phyloP scores from a whole-genome alignment of 1,140 invertebrate genomes.

The Yoshiicerus persimilis region DNA sequence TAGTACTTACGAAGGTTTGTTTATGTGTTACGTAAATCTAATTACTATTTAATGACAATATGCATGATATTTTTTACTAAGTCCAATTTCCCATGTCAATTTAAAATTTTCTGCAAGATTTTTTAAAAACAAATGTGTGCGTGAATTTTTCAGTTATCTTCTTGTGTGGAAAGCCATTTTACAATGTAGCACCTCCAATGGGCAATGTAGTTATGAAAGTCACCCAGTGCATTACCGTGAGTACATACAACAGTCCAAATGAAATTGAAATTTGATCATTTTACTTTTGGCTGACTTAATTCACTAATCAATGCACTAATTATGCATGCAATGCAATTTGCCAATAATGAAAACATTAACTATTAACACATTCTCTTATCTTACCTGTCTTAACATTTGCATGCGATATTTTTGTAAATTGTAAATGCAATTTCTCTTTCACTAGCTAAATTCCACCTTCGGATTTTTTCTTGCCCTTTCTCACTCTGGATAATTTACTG shows the following conservation, averaged over 20 bases:
- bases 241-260: conserved; percentile 53
- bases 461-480: background rate
- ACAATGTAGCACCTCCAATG: conserved; percentile 31
- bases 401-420: no score
- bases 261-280: background rate
- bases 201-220: conserved; percentile 82
- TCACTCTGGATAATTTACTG: background rate
- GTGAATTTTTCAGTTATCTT: conserved; percentile 36
- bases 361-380: no score
- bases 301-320: background rate
- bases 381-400: no score
- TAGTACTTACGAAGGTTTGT: no score
- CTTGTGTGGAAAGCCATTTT: conserved; percentile 38
- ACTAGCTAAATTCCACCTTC: background rate
- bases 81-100: no score
- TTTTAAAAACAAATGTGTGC: background rate
- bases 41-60: no score
- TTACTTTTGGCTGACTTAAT: background rate
- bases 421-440: background rate
- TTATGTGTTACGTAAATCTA: no score
- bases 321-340: background rate
- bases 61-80: no score
- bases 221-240: conserved; percentile 74
- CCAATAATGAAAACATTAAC: background rate
- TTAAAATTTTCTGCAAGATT: background rate